Percentiles rank a stretch among this genome's conserved stretches.
Conservation (phyloP, 2,888 invertebrate species). For the Tenodera sinensis region DNA sequence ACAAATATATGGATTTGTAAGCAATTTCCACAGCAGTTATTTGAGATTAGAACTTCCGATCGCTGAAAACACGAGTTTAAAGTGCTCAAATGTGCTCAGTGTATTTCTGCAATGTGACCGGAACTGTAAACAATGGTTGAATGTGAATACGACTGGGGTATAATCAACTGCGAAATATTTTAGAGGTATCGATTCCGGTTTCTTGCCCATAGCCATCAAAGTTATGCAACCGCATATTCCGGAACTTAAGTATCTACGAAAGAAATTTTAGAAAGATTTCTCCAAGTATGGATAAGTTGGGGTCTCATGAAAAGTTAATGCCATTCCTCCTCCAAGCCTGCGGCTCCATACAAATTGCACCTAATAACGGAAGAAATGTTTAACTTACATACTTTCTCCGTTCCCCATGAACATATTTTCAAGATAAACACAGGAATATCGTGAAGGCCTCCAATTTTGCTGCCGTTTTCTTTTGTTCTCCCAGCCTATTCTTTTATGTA, state of each 20-base stretch:
- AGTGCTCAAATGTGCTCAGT: too few relatives aligned
- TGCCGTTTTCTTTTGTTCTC: neutral
- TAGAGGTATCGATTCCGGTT: too few relatives aligned
- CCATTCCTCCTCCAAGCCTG: neutral
- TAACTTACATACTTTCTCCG: neutral
- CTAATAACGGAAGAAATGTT: neutral
- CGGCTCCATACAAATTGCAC: neutral
- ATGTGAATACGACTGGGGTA: too few relatives aligned
- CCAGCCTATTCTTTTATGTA: neutral
- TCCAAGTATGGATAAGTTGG: neutral
- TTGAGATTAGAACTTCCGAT: too few relatives aligned
- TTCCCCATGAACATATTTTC: neutral
- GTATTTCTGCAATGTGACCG: too few relatives aligned
- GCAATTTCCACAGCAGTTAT: too few relatives aligned
- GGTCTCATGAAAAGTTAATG: neutral
- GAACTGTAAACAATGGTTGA: too few relatives aligned
- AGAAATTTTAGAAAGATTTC: neutral
- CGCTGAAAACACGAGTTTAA: too few relatives aligned
- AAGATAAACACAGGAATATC: neutral
- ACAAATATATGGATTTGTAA: too few relatives aligned
- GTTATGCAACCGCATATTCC: neutral
- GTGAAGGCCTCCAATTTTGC: neutral
- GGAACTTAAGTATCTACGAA: too few relatives aligned
- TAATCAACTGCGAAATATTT: too few relatives aligned
- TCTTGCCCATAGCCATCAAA: neutral